phyloP scores from a whole-genome alignment of 2,797 vertebrate species.

The Chrosomus eos region DNA sequence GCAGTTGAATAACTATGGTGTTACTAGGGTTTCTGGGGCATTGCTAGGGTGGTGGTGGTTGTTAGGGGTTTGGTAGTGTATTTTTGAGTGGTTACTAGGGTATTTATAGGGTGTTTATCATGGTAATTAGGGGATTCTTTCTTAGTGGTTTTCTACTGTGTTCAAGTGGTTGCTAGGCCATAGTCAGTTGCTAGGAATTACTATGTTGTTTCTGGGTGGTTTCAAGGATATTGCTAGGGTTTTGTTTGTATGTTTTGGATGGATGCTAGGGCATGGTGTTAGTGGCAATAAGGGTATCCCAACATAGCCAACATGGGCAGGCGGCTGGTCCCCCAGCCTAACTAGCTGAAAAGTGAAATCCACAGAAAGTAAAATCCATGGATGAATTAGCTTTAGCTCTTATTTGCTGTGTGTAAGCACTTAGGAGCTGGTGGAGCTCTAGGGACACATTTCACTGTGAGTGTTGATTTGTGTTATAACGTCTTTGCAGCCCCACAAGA shows the following conservation, averaged over 20 bases:
- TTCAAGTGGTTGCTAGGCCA: no score
- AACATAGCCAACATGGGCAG: neutral
- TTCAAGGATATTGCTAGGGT: neutral
- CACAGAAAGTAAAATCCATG: neutral
- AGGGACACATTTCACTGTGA: slow-evolving; percentile 32
- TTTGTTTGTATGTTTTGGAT: neutral
- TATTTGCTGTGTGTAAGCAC: slow-evolving; percentile 15
- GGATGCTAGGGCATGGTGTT: neutral
- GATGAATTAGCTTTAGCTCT: slow-evolving; percentile 21
- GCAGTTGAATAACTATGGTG: neutral
- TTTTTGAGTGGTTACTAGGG: neutral
- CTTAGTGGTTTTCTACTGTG: neutral
- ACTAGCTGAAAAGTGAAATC: slow-evolving; percentile 3
- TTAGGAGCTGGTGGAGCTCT: slow-evolving; percentile 9
- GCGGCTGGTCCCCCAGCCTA: neutral
- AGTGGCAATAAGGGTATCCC: neutral
- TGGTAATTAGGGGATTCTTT: neutral
- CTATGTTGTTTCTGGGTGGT: neutral
- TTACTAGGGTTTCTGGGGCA: neutral
- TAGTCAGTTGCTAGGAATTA: no score
- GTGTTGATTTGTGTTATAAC: slow-evolving; percentile 52
- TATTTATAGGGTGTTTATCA: no score
- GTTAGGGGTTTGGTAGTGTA: no score
- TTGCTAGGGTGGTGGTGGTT: neutral
- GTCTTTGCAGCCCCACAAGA: slow-evolving; percentile 42